Percentiles rank a stretch among this genome's conserved stretches.
phyloP scores from a whole-genome alignment of 2,888 invertebrate species.

The Alsophila aescularia region DNA sequence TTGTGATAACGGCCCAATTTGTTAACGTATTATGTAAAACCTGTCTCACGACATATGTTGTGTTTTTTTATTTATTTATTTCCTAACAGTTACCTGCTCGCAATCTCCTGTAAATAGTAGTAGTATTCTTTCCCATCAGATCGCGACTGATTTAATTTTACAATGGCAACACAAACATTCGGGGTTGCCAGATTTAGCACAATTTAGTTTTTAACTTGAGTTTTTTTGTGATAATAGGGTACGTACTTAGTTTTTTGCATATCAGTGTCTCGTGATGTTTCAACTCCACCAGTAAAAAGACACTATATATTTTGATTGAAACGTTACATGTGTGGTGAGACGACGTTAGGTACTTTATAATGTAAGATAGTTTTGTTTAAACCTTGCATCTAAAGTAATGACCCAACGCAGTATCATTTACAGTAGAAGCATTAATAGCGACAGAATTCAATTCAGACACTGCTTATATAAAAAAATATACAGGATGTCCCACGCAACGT shows the following conservation, averaged over 20 bases:
- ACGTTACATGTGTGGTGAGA: conserved; percentile 85
- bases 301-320: conserved; percentile 59
- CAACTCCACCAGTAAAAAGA: conserved; percentile 57
- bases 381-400: conserved; percentile 43
- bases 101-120: conserved; percentile 46
- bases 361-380: conserved; percentile 62
- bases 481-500: no score
- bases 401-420: neutral
- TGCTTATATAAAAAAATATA: no score
- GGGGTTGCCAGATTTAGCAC: conserved; percentile 66
- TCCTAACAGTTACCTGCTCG: conserved; percentile 53
- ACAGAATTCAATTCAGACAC: neutral
- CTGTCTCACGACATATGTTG: conserved; percentile 84
- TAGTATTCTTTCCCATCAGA: conserved; percentile 79
- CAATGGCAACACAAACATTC: conserved; percentile 51
- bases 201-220: conserved; percentile 72
- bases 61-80: conserved; percentile 62
- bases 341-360: conserved; percentile 72
- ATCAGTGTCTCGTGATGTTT: conserved; percentile 47
- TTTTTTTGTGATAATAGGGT: conserved; percentile 80
- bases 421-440: neutral
- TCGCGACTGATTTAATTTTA: conserved; percentile 59
- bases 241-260: conserved; percentile 64
- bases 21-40: conserved; percentile 49
- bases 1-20: conserved; percentile 40